Percentiles rank a stretch among this genome's conserved stretches.
phyloP scores from a whole-genome alignment of 2,797 vertebrate species.

The Naso thynnoides region DNA sequence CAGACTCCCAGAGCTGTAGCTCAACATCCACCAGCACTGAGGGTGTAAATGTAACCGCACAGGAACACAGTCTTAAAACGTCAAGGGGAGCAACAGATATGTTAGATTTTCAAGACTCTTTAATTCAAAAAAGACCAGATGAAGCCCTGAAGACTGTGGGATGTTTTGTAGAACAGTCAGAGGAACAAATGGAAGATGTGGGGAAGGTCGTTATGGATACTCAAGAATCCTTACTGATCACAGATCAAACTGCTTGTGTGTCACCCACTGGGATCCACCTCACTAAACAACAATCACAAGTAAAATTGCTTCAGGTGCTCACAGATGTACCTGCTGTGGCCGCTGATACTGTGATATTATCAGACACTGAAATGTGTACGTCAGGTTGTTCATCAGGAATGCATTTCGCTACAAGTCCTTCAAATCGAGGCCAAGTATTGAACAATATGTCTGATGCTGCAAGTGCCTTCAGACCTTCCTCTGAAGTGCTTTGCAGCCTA shows the following conservation, averaged over 20 bases:
- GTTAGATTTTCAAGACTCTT: conserved; percentile 20
- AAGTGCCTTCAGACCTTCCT: conserved; percentile 25
- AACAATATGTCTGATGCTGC: conserved; percentile 7
- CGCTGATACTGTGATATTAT: conserved; percentile 20
- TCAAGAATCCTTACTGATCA: not conserved
- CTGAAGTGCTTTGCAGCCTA: conserved; percentile 10
- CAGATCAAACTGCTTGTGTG: conserved; percentile 19
- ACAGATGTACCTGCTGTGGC: conserved; percentile 21
- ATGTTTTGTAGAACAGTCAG: conserved; percentile 10
- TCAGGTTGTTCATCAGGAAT: conserved; percentile 32
- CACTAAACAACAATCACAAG: conserved; percentile 29
- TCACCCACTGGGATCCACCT: conserved; percentile 27
- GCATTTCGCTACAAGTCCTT: conserved; percentile 23
- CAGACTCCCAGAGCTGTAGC: conserved; percentile 51
- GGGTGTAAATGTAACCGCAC: conserved; percentile 46
- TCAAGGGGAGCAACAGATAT: conserved; percentile 26
- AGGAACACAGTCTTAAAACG: conserved; percentile 45
- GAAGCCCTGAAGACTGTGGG: not conserved
- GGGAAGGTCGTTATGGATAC: not conserved
- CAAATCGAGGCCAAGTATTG: conserved; percentile 9
- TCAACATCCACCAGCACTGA: conserved; percentile 61
- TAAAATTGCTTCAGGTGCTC: conserved; percentile 24
- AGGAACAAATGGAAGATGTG: conserved; percentile 6
- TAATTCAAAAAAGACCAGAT: not conserved
- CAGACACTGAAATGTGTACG: conserved; percentile 25